These are phyloP conservation scores for Mustela nigripes DNA, from an alignment of 2,113 vertebrate genomes.

Conservation along the genomic window DNA sequence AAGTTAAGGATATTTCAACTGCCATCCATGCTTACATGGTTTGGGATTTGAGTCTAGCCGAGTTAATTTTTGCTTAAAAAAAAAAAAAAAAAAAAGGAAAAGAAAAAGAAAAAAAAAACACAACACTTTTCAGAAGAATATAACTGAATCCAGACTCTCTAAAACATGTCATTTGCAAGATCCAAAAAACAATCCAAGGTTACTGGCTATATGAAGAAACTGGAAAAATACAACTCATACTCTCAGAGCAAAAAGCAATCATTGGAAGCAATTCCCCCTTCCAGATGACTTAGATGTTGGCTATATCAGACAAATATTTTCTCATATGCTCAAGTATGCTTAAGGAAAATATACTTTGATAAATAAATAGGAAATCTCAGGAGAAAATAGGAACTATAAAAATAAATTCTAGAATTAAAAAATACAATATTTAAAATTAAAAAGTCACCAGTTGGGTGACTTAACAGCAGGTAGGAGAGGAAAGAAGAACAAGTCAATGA, in stretches of 20 bases:
- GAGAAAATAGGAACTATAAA: conserved; percentile 40
- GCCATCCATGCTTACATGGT: neutral
- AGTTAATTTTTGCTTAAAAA: conserved; percentile 13
- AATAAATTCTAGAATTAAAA: conserved; percentile 62
- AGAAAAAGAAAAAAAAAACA: neutral
- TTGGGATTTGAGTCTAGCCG: conserved; percentile 32
- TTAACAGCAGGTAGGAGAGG: neutral
- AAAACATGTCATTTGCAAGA: conserved; percentile 10
- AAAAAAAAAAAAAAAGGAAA: neutral
- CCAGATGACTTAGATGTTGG: neutral
- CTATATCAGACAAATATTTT: conserved; percentile 38
- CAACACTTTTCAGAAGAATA: neutral
- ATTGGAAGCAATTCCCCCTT: neutral
- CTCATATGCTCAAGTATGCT: neutral
- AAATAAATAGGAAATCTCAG: conserved; percentile 21
- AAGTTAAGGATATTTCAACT: conserved; percentile 33
- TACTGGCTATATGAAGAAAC: conserved; percentile 26
- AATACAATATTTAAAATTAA: conserved; percentile 23
- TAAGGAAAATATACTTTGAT: conserved; percentile 53
- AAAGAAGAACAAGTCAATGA: conserved; percentile 4
- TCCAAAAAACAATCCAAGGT: neutral
- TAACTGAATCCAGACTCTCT: conserved; percentile 6
- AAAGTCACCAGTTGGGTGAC: neutral
- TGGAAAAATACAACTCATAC: conserved; percentile 20
- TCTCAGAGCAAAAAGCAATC: conserved; percentile 10